phyloP scores from a whole-genome alignment of 2,797 vertebrate species.

The Graptemys geographica region DNA sequence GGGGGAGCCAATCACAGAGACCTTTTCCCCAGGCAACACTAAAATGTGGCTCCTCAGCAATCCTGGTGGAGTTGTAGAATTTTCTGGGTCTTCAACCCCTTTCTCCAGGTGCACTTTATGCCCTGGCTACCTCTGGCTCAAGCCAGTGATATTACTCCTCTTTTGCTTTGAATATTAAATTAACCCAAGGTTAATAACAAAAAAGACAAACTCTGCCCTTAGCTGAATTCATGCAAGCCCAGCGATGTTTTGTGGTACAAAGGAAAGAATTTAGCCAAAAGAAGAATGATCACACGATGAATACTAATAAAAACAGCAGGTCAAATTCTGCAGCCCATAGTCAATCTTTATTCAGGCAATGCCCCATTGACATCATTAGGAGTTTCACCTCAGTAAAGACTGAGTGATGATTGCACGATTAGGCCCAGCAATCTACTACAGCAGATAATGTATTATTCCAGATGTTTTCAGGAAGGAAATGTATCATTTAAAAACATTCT shows the following conservation, averaged over 20 bases:
- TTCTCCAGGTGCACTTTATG: not conserved
- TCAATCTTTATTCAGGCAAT: not conserved
- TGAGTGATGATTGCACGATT: not conserved
- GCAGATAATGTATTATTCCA: not conserved
- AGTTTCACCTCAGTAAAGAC: not conserved
- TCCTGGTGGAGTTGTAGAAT: not conserved
- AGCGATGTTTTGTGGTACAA: not conserved
- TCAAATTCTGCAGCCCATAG: not conserved
- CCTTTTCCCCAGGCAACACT: not conserved
- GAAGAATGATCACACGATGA: not conserved
- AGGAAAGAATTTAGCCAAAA: not conserved
- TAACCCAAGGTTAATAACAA: not conserved
- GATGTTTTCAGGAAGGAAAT: not conserved
- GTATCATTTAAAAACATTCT: not conserved
- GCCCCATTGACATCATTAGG: not conserved
- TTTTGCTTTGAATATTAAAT: slow-evolving; percentile 4
- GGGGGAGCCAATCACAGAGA: not conserved
- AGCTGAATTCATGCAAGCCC: not conserved
- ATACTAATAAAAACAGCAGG: not conserved
- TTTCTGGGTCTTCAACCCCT: not conserved
- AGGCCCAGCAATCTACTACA: not conserved
- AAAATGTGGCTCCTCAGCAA: not conserved
- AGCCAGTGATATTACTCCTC: not conserved
- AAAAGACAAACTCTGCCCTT: not conserved
- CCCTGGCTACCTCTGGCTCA: rapidly evolving